Percentiles rank a stretch among this genome's conserved stretches.
phyloP scores from a whole-genome alignment of 2,797 vertebrate genomes.

The Loriculus beryllinus region DNA sequence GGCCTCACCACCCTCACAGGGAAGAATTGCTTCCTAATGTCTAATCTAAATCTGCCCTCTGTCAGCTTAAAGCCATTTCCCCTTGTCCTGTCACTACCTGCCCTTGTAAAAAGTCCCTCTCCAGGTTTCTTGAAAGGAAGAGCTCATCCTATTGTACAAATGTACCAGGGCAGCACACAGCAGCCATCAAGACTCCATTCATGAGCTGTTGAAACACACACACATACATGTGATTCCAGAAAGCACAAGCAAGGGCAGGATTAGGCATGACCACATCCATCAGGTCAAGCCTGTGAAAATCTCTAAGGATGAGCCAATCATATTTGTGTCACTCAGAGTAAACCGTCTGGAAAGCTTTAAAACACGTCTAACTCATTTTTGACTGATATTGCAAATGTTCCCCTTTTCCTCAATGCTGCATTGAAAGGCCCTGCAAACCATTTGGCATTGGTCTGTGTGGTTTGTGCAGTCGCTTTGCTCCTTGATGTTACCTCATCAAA shows the following conservation, averaged over 20 bases:
- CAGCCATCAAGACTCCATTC: background rate
- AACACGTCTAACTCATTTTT: background rate
- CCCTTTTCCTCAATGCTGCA: background rate
- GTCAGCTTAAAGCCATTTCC: background rate
- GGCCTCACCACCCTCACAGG: background rate
- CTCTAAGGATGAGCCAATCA: background rate
- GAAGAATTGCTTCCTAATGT: background rate
- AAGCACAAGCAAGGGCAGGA: background rate
- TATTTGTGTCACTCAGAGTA: constrained; percentile 12
- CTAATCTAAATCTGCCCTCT: background rate
- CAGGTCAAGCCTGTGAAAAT: background rate
- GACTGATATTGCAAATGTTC: background rate
- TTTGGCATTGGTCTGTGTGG: background rate
- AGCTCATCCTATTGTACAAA: background rate
- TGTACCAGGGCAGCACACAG: fast-evolving
- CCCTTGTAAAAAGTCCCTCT: background rate
- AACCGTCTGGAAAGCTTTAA: constrained; percentile 43
- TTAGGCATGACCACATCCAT: background rate
- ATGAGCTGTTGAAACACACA: background rate
- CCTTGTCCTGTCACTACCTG: background rate
- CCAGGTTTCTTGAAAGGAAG: background rate
- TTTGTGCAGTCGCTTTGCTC: background rate
- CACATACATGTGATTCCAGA: fast-evolving
- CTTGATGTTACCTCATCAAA: constrained; percentile 65
- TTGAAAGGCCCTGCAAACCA: background rate